A percentile compares a stretch with the other conserved stretches of the same genome.
Evolutionary conservation across 2,797 vertebrate genomes (phyloP).

Genomic region (Leptoclinus maculatus): DNA sequence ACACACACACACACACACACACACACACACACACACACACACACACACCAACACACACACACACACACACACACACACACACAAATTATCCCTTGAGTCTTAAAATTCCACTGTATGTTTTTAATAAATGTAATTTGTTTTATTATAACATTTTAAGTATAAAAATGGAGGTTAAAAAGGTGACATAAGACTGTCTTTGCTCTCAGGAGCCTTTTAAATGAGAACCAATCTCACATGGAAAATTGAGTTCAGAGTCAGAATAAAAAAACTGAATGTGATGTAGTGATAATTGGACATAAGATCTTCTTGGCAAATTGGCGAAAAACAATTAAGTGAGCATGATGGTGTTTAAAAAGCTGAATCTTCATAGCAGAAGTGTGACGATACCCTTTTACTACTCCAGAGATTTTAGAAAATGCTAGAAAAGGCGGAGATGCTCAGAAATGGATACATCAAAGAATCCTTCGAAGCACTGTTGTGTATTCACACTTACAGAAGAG

Average conservation of each 20-base stretch:
- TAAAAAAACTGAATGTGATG: conserved; percentile 35
- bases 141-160: conserved; percentile 8
- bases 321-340: conserved; percentile 47
- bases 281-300: conserved; percentile 64
- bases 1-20: neutral
- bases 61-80: neutral
- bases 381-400: neutral
- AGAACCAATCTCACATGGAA: conserved; percentile 59
- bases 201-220: conserved; percentile 45
- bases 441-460: conserved; percentile 16
- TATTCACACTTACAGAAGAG: conserved; percentile 57
- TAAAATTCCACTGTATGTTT: neutral
- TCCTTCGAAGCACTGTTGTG: conserved; percentile 25
- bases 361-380: conserved; percentile 17
- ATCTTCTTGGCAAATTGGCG: conserved; percentile 50
- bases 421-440: conserved; percentile 32
- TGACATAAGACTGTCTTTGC: conserved; percentile 19
- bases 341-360: conserved; percentile 13
- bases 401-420: neutral
- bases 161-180: conserved; percentile 38
- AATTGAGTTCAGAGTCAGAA: conserved; percentile 23
- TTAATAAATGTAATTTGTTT: neutral
- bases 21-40: neutral
- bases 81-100: neutral
- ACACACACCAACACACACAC: neutral